phyloP scores from a whole-genome alignment of 2,797 vertebrate species.

The Sarcoramphus papa region DNA sequence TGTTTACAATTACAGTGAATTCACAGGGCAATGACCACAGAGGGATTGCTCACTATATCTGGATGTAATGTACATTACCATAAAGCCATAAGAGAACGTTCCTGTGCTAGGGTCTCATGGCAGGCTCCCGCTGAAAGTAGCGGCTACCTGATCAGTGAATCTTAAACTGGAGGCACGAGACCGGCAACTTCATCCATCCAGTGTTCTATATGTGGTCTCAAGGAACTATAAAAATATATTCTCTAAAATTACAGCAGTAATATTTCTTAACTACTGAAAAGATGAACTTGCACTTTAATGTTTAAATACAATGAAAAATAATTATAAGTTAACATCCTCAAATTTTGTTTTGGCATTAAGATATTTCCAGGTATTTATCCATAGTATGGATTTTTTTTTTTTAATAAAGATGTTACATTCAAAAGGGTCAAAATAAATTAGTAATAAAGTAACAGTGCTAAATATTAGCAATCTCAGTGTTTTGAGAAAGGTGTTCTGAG shows the following conservation, averaged over 20 bases:
- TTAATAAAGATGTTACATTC: neutral
- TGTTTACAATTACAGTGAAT: constrained; percentile 52
- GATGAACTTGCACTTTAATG: neutral
- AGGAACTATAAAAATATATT: neutral
- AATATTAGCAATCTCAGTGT: neutral
- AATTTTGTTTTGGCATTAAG: neutral
- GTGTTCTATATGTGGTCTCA: neutral
- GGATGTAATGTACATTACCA: neutral
- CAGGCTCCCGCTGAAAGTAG: neutral
- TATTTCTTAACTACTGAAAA: neutral
- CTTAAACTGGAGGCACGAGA: neutral
- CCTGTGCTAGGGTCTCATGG: neutral
- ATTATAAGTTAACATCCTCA: neutral
- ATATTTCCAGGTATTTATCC: neutral
- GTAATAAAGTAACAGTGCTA: neutral
- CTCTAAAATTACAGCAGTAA: neutral
- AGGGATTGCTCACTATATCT: constrained; percentile 17
- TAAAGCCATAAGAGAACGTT: neutral
- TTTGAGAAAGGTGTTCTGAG: neutral
- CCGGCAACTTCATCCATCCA: neutral
- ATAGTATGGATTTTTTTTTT: neutral
- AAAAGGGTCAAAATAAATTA: neutral
- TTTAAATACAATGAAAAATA: neutral
- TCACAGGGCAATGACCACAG: constrained; percentile 40
- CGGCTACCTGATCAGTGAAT: neutral